phyloP scores from a whole-genome alignment of 2,888 invertebrate species.

The Drosophila borborema region DNA sequence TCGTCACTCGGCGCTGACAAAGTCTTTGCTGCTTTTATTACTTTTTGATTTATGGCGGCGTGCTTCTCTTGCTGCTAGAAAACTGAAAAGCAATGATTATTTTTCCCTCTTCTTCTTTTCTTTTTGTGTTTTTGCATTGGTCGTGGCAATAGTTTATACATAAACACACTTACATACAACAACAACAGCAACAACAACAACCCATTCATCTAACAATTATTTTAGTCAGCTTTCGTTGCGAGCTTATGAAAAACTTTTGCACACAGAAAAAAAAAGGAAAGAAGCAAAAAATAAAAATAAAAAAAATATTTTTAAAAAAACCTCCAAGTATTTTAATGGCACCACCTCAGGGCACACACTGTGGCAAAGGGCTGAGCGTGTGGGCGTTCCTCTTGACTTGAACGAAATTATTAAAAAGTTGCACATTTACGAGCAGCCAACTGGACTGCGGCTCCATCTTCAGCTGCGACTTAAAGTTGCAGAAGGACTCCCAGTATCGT shows the following conservation, averaged over 20 bases:
- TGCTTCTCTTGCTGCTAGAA: slow-evolving; percentile 1
- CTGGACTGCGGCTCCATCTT: slow-evolving; percentile 21
- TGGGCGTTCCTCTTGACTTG: slow-evolving; percentile 20
- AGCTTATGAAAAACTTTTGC: slow-evolving; percentile 33
- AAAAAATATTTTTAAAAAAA: slow-evolving; percentile 4
- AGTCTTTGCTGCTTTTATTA: slow-evolving; percentile 19
- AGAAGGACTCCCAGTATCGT: slow-evolving; percentile 24
- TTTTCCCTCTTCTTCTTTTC: background rate
- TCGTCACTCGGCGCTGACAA: slow-evolving; percentile 22
- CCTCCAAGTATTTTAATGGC: slow-evolving; percentile 24
- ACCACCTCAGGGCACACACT: background rate
- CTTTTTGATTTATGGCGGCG: slow-evolving; percentile 28
- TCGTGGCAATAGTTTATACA: slow-evolving; percentile 25
- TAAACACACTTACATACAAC: slow-evolving; percentile 15
- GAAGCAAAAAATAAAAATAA: background rate
- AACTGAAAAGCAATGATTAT: slow-evolving; percentile 1
- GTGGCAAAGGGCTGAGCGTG: slow-evolving; percentile 2
- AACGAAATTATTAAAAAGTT: slow-evolving; percentile 54
- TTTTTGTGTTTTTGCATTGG: background rate
- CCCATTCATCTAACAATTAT: slow-evolving; percentile 34
- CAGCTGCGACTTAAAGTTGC: slow-evolving; percentile 29
- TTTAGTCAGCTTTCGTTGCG: slow-evolving; percentile 24
- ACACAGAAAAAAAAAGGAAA: background rate
- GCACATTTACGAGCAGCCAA: slow-evolving; percentile 46
- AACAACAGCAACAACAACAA: background rate